These are phyloP conservation scores for Ridgeia piscesae DNA, from an alignment of 1,140 invertebrate genomes.

Conservation along the genomic window DNA sequence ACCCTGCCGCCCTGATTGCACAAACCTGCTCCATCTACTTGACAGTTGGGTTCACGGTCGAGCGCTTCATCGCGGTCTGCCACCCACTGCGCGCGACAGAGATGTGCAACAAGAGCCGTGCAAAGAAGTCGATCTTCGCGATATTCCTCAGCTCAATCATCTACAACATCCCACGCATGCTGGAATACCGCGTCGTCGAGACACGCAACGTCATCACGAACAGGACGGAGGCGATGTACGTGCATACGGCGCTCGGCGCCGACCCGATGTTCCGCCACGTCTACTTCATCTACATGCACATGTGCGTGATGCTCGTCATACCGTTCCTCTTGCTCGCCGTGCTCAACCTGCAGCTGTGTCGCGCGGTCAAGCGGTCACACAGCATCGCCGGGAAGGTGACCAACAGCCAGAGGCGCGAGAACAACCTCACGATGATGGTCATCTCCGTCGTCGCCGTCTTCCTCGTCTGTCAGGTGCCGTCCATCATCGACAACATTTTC, in stretches of 20 bases:
- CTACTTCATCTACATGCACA: slow-evolving; percentile 69
- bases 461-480: slow-evolving; percentile 72
- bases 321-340: slow-evolving; percentile 69
- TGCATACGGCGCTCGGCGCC: slow-evolving; percentile 41
- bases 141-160: slow-evolving; percentile 68
- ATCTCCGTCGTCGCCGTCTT: slow-evolving; percentile 76
- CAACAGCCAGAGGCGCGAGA: slow-evolving; percentile 63
- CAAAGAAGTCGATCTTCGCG: slow-evolving; percentile 64
- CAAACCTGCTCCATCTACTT: slow-evolving; percentile 85
- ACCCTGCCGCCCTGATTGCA: slow-evolving; percentile 68
- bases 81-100: slow-evolving; percentile 76
- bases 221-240: slow-evolving; percentile 20
- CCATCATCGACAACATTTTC: slow-evolving; percentile 51
- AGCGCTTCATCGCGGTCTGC: slow-evolving; percentile 94
- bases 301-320: slow-evolving; percentile 67
- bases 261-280: slow-evolving; percentile 66
- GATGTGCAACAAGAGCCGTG: slow-evolving; percentile 67
- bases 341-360: slow-evolving; percentile 73
- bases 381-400: slow-evolving; percentile 37
- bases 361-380: slow-evolving; percentile 68
- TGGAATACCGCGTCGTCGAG: slow-evolving; percentile 63
- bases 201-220: slow-evolving; percentile 35
- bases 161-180: slow-evolving; percentile 70
- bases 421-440: slow-evolving; percentile 71
- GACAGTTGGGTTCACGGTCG: slow-evolving; percentile 85